Conservation (phyloP, 2,888 invertebrate genomes). For the Monochamus alternatus region DNA sequence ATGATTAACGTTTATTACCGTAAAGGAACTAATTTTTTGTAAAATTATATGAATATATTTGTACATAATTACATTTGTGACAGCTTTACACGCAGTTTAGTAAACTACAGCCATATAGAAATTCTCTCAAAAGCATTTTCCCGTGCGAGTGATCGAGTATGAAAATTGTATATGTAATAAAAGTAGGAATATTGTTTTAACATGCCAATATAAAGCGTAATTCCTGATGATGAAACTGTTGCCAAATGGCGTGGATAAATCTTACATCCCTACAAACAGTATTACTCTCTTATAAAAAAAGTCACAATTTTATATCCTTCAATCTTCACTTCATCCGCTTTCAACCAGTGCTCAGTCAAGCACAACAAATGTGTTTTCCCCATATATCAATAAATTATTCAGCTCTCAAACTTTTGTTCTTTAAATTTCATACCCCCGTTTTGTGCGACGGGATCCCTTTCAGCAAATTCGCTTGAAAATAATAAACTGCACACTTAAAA, state of each 20-base stretch:
- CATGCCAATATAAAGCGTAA: too few relatives aligned
- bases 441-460: conserved; percentile 4
- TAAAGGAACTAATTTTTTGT: too few relatives aligned
- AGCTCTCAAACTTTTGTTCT: conserved; percentile 15
- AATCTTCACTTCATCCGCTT: conserved; percentile 29
- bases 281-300: conserved; percentile 28
- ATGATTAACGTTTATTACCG: too few relatives aligned
- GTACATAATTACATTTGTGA: too few relatives aligned
- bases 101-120: too few relatives aligned
- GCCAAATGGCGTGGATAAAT: conserved; percentile 5
- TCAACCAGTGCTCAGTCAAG: conserved; percentile 26
- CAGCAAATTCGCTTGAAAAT: background rate
- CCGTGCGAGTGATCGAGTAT: too few relatives aligned
- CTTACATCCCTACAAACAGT: conserved; percentile 3
- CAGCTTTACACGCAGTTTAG: too few relatives aligned
- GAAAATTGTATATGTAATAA: too few relatives aligned
- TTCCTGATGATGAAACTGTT: background rate
- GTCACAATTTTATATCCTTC: conserved; percentile 27
- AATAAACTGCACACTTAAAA: background rate
- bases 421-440: conserved; percentile 16
- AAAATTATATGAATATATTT: too few relatives aligned
- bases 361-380: conserved; percentile 30
- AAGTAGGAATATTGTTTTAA: too few relatives aligned
- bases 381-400: conserved; percentile 28
- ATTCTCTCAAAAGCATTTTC: too few relatives aligned